Evolutionary conservation across 2,888 invertebrate genomes (phyloP), one percentile per base, ranked within the genome.

Genomic region (Prosapia bicincta): DNA sequence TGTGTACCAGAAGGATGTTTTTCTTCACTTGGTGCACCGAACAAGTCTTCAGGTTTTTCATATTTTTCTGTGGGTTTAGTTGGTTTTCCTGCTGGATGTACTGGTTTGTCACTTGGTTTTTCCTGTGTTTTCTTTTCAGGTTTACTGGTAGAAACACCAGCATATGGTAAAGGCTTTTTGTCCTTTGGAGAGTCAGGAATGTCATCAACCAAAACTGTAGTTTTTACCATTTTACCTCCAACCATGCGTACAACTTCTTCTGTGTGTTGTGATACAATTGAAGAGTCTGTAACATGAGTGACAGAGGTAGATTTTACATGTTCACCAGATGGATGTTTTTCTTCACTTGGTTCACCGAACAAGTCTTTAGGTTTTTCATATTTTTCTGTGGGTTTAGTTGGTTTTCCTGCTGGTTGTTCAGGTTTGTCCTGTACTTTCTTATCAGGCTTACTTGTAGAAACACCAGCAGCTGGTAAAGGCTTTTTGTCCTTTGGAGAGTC

Each of bases 31-130:
- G 32, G 43, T 71, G 20, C 43, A 15, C 10, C 38, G 15, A 38
- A 32, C 77, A 72, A 66, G 74, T 78, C 43, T 38, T 77, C n/a
- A 73, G 74, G 70, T 30, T 69, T 65, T 65, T 9, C 25, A 43
- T 28, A 6, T 9, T 25, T 43, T 43, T 25, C 32, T n/a, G n/a
- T n/a, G n/a, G n/a, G n/a, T n/a, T n/a, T n/a, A n/a, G n/a, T 3
- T 3, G 25, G 10, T 26, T 68, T 20, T 13, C 7, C 3, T 26
- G 10, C 7, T 13, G 25, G 70, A 0, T 65, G 30, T 0, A 68
- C 26, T n/a, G 67, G 67, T 25, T 73, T 66, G 6, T 28, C 28
- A 65, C 66, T 66, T 15, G n/a, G 66, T 28, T 72, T 66, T 20
- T 30, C 32, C 0, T 23, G 3, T 1, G 72, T 66, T 66, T 72